A percentile compares a stretch with the other conserved stretches of the same genome.
phyloP scores from a whole-genome alignment of 2,888 invertebrate genomes.

The Rhagonycha fulva region DNA sequence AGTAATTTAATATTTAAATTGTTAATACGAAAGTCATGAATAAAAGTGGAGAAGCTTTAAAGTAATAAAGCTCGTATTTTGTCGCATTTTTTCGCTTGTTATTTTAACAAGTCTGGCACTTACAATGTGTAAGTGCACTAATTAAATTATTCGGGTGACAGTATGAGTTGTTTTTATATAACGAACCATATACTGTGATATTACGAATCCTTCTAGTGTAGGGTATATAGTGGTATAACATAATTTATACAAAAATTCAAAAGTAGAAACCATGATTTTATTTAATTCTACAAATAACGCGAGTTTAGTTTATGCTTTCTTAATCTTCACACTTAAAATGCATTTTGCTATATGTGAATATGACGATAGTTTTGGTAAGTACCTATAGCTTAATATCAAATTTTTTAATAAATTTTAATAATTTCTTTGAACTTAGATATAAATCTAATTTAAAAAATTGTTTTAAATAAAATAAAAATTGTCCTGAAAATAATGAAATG shows the following conservation, averaged over 20 bases:
- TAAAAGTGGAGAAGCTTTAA: background rate
- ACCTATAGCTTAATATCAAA: background rate
- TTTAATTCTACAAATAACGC: background rate
- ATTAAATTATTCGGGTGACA: background rate
- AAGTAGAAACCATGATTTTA: background rate
- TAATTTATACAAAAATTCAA: background rate
- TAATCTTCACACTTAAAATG: background rate
- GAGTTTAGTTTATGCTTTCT: background rate
- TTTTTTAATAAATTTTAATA: too few species aligned
- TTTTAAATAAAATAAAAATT: too few species aligned
- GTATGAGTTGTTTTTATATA: background rate
- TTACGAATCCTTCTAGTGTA: background rate
- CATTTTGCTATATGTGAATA: background rate
- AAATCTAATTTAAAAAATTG: background rate
- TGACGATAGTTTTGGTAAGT: background rate
- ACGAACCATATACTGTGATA: background rate
- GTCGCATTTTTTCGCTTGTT: slow-evolving; percentile 3
- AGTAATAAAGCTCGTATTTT: background rate
- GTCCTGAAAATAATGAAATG: background rate
- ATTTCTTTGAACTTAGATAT: too few species aligned
- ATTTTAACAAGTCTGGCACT: background rate
- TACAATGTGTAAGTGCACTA: background rate
- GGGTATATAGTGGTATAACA: background rate
- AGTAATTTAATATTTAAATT: background rate
- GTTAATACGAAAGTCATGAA: background rate